These are phyloP conservation scores for Verasper variegatus DNA, from an alignment of 2,113 vertebrate genomes.

Conservation along the genomic window DNA sequence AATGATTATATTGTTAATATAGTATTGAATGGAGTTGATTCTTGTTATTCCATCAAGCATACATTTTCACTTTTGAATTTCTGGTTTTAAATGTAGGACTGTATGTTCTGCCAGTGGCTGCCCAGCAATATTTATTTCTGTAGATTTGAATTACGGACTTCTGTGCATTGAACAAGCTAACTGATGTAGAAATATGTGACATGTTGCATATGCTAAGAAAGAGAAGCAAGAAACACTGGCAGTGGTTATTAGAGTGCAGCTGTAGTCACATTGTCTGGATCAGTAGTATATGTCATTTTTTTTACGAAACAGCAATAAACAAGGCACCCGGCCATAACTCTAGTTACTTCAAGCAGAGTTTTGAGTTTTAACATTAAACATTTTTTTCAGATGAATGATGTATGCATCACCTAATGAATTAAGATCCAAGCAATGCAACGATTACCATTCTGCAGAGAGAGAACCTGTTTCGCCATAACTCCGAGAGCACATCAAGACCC, in stretches of 20 bases:
- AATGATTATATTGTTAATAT: not conserved
- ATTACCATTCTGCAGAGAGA: not conserved
- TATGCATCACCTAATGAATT: not conserved
- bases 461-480: not conserved
- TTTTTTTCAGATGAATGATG: not conserved
- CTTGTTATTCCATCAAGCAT: not conserved
- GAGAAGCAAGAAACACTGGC: conserved; percentile 15
- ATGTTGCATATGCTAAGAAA: conserved; percentile 9
- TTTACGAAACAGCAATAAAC: not conserved
- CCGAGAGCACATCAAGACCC: not conserved
- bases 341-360: not conserved
- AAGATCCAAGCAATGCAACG: not conserved
- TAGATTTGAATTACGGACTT: not conserved
- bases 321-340: not conserved
- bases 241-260: not conserved
- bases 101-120: not conserved
- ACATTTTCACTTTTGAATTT: not conserved
- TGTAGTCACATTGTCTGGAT: not conserved
- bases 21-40: not conserved
- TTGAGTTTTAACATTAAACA: not conserved
- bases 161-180: not conserved
- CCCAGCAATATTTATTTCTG: not conserved
- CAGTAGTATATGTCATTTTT: not conserved
- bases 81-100: too few species aligned
- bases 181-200: conserved; percentile 5